A percentile compares a stretch with the other conserved stretches of the same genome.
phyloP scores from a whole-genome alignment of 1,140 invertebrate species.

The Theocolax elegans region DNA sequence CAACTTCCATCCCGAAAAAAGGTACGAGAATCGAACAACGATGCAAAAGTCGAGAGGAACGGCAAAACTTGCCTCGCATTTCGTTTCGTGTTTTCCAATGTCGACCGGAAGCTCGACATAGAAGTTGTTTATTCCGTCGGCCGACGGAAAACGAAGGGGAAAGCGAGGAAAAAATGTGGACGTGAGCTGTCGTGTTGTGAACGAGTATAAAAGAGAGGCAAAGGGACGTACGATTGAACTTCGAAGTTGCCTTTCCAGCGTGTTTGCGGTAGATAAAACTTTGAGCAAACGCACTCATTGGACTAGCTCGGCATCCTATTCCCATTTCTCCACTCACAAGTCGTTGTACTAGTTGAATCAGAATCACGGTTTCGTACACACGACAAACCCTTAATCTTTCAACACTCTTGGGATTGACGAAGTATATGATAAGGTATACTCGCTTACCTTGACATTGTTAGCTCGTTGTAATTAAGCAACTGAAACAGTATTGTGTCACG shows the following conservation, averaged over 20 bases:
- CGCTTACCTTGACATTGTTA: slow-evolving; percentile 84
- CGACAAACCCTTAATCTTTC: not conserved
- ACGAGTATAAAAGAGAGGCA: slow-evolving; percentile 29
- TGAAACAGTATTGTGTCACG: slow-evolving; percentile 87
- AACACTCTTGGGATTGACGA: not conserved
- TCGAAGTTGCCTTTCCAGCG: slow-evolving; percentile 49
- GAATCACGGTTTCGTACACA: slow-evolving; percentile 6
- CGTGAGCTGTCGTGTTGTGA: slow-evolving; percentile 23
- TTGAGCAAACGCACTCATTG: slow-evolving; percentile 51
- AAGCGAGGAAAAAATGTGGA: slow-evolving; percentile 34
- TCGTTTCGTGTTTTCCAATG: slow-evolving; percentile 50
- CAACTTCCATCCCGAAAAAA: not conserved
- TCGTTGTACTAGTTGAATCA: not conserved
- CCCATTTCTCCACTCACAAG: not conserved
- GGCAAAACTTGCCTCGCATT: slow-evolving; percentile 23
- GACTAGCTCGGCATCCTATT: not conserved
- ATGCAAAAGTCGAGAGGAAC: not conserved
- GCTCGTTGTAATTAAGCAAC: slow-evolving; percentile 84
- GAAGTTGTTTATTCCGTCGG: slow-evolving; percentile 59
- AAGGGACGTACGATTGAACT: slow-evolving; percentile 42
- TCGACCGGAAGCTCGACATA: slow-evolving; percentile 53
- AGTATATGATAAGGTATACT: not conserved
- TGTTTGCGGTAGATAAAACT: slow-evolving; percentile 59
- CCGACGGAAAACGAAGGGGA: slow-evolving; percentile 40
- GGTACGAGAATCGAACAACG: slow-evolving; percentile 4